A percentile compares a stretch with the other conserved stretches of the same genome.
Conservation (phyloP, 2,888 invertebrate species). For the Polyommatus iphigenia region DNA sequence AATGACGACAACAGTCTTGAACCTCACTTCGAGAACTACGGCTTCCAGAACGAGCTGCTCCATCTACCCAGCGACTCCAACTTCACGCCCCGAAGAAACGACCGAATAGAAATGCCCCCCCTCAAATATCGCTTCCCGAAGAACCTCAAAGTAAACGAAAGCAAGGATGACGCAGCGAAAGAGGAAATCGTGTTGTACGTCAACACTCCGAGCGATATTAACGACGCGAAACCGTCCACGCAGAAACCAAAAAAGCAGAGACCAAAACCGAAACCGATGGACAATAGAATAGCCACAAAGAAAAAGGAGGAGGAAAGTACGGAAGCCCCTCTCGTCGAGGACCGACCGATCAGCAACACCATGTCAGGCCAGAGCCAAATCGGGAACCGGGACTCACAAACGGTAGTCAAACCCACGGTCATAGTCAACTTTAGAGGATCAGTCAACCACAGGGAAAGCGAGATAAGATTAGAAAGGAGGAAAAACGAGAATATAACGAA, state of each 20-base stretch:
- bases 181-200: slow-evolving; percentile 64
- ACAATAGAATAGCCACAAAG: slow-evolving; percentile 48
- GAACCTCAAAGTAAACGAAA: slow-evolving; percentile 50
- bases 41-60: slow-evolving; percentile 56
- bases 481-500: slow-evolving; percentile 49
- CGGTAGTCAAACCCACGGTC: slow-evolving; percentile 72
- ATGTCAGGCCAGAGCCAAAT: slow-evolving; percentile 74
- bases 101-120: slow-evolving; percentile 68
- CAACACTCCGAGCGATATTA: slow-evolving; percentile 53
- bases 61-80: slow-evolving; percentile 60
- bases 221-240: slow-evolving; percentile 50
- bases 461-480: slow-evolving; percentile 60
- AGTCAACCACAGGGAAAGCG: slow-evolving; percentile 64
- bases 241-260: slow-evolving; percentile 56
- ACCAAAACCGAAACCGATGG: slow-evolving; percentile 44
- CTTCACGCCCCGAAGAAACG: slow-evolving; percentile 67
- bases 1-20: slow-evolving; percentile 65
- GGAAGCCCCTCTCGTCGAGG: slow-evolving; percentile 38
- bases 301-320: slow-evolving; percentile 45
- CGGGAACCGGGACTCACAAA: slow-evolving; percentile 71
- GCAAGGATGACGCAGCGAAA: slow-evolving; percentile 46
- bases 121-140: slow-evolving; percentile 68
- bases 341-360: slow-evolving; percentile 56
- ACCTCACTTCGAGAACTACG: slow-evolving; percentile 57
- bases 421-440: slow-evolving; percentile 71